A percentile compares a stretch with the other conserved stretches of the same genome.
Evolutionary conservation across 2,888 invertebrate species (phyloP).

Genomic region (Drosophila sordidula): DNA sequence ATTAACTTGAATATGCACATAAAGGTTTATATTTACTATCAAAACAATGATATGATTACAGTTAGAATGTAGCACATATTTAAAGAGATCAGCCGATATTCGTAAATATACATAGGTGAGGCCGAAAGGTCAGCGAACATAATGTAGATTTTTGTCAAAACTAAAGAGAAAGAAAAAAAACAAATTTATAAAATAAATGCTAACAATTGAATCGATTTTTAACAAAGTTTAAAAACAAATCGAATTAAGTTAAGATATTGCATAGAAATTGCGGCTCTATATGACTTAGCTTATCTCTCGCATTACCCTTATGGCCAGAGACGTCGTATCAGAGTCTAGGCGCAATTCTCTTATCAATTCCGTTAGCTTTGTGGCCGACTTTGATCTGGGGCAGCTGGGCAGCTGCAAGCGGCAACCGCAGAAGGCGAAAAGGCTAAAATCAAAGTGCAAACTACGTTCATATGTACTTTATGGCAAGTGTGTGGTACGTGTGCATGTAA

Average conservation of each 20-base stretch:
- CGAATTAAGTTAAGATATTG: too few relatives aligned
- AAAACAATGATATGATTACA: too few relatives aligned
- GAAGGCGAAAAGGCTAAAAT: slow-evolving; percentile 31
- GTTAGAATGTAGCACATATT: too few relatives aligned
- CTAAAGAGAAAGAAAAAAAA: too few relatives aligned
- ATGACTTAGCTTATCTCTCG: neutral
- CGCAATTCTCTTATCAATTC: slow-evolving; percentile 33
- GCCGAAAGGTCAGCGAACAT: too few relatives aligned
- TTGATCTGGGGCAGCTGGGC: slow-evolving; percentile 4
- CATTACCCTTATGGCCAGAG: neutral
- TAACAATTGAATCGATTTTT: too few relatives aligned
- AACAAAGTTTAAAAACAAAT: too few relatives aligned
- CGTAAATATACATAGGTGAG: too few relatives aligned
- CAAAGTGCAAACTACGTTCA: slow-evolving; percentile 53
- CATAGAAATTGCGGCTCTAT: neutral
- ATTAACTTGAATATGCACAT: neutral
- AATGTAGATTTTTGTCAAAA: too few relatives aligned
- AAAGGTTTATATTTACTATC: neutral
- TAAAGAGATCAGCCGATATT: too few relatives aligned
- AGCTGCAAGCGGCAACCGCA: slow-evolving; percentile 6
- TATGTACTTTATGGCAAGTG: slow-evolving; percentile 12
- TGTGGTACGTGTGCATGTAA: slow-evolving; percentile 49
- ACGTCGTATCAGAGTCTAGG: neutral
- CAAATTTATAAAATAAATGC: too few relatives aligned
- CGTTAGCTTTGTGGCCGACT: slow-evolving; percentile 28